Evolutionary conservation across 2,797 vertebrate species (phyloP).

Genomic region (Myotis findleyi): DNA sequence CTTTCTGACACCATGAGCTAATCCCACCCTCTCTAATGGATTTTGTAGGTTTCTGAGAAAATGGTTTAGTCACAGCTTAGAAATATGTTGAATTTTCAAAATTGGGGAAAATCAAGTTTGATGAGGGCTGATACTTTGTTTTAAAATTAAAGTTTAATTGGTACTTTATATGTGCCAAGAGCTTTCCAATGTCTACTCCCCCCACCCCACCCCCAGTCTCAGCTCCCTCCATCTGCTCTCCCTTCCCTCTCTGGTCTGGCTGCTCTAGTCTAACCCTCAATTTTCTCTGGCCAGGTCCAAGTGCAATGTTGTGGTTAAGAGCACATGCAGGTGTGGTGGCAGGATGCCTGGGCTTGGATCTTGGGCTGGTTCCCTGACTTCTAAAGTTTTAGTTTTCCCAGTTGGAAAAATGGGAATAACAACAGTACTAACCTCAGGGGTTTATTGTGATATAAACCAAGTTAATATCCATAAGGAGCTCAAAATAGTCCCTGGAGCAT

Average conservation of each 20-base stretch:
- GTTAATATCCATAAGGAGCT: conserved; percentile 43
- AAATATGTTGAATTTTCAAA: conserved; percentile 53
- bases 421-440: conserved; percentile 14
- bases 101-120: conserved; percentile 17
- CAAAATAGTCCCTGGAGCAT: conserved; percentile 28
- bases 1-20: not conserved
- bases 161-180: not conserved
- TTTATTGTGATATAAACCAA: conserved; percentile 47
- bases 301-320: not conserved
- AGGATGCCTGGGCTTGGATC: not conserved
- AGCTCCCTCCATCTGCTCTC: not conserved
- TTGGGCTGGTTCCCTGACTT: conserved; percentile 38
- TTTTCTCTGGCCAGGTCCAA: not conserved
- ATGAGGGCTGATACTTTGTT: not conserved
- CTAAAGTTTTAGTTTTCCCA: conserved; percentile 39
- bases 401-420: conserved; percentile 28
- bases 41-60: conserved; percentile 47
- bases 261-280: not conserved
- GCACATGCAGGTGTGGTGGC: not conserved
- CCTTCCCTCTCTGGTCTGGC: not conserved
- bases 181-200: not conserved
- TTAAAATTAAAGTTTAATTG: conserved; percentile 49
- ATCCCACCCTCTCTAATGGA: not conserved
- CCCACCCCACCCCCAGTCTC: not conserved
- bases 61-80: conserved; percentile 22